Evolutionary conservation across 2,113 vertebrate genomes (phyloP).

Genomic region (Pardalotus punctatus): DNA sequence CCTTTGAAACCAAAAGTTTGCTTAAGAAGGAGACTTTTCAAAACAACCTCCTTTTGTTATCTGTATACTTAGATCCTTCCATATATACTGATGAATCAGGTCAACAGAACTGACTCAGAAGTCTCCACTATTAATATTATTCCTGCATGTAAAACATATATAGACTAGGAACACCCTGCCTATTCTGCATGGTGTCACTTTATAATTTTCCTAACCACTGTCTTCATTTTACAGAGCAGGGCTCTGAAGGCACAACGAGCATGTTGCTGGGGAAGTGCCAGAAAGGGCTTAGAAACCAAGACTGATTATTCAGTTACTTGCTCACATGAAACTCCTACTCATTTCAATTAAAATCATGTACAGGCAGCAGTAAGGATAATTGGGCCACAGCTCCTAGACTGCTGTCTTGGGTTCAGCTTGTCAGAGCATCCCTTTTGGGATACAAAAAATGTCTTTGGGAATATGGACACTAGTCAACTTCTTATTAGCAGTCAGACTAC

Average conservation of each 20-base stretch:
- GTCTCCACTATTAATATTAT: not conserved
- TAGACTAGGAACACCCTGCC: not conserved
- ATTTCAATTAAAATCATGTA: slow-evolving; percentile 40
- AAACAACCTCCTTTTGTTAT: not conserved
- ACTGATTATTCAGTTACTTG: slow-evolving; percentile 15
- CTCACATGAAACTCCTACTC: slow-evolving; percentile 10
- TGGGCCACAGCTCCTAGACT: not conserved
- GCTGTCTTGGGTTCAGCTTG: slow-evolving; percentile 3
- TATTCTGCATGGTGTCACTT: not conserved
- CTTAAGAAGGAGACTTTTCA: not conserved
- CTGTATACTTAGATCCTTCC: not conserved
- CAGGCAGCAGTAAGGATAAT: slow-evolving; percentile 3
- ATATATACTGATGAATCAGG: not conserved
- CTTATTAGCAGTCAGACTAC: not conserved
- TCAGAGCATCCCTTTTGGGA: not conserved
- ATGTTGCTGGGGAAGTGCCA: not conserved
- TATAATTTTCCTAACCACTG: not conserved
- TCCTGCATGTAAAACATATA: not conserved
- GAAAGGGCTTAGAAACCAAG: slow-evolving; percentile 12
- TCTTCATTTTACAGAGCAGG: not conserved
- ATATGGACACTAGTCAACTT: not conserved
- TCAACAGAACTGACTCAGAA: not conserved
- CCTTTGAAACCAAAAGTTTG: not conserved
- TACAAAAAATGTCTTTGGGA: not conserved
- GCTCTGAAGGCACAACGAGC: not conserved